Evolutionary conservation across 2,797 vertebrate genomes (phyloP), one percentile per base, ranked within the genome.

Genomic region (Adrianichthys oophorus): DNA sequence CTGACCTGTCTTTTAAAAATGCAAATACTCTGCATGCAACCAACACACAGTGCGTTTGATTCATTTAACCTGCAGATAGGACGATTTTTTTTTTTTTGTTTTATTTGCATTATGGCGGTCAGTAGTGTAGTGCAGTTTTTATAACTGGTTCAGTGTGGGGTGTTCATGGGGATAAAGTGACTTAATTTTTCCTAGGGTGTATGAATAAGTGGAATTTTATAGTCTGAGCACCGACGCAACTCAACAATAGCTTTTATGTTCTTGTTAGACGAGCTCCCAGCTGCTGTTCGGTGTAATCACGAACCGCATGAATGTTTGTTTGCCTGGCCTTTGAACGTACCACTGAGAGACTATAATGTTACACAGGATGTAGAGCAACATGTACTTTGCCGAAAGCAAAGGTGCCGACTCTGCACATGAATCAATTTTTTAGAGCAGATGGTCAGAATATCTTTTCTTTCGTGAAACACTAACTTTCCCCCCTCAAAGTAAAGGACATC

Each of bases 221-320:
- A 40, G 63, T 64, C 57, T 64, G 68, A 68, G 65, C 62, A 68
- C 55, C 67, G 60, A 76, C 52, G 59, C 50, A 15, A 63, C 63
- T 74, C 37, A 71, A 88, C 87, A 90, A 87, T 69, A 76, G 79
- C 52, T 76, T 85, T 84, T 70, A 75, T 81, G 66, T 68, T 74
- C 53, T 50, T 69, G 81, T 80, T 71, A 81, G 77, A 87, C 57
- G 76, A 89, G 70, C 76, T 77, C 37, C 82, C 84, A 90, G 76
- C 83, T 86, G 87, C 75, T 82, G 70, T 64, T 62, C 42, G 45
- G 52, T 69, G 70, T 86, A 78, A 80, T 70, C 62, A 62, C 29
- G 52, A 51, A 21, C 62, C 47, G 43, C 70, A 62, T 73, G 59
- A 70, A 45, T 55, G 68, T 72, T 16, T 63, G 65, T 10, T 43